Evolutionary conservation across 1,140 invertebrate genomes (phyloP).

Genomic region (Acyrthosiphon pisum): DNA sequence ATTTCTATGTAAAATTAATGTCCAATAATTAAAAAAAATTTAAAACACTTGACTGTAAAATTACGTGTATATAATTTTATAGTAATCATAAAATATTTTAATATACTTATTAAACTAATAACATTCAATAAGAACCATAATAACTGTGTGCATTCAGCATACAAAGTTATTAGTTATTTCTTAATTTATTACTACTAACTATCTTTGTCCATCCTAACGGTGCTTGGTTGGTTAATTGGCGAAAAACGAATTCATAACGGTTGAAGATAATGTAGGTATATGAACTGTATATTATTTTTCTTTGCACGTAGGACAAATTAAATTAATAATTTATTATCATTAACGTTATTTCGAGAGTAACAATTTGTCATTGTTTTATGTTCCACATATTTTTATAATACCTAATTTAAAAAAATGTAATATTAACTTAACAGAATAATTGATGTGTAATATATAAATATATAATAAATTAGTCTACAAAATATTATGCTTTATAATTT

Average conservation of each 20-base stretch:
- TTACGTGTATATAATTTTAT: neutral
- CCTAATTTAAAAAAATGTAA: neutral
- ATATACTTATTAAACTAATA: slow-evolving; percentile 6
- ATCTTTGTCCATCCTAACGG: slow-evolving; percentile 44
- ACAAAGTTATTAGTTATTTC: slow-evolving; percentile 28
- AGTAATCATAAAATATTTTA: neutral
- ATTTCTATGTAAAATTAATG: neutral
- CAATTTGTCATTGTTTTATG: neutral
- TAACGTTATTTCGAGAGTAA: neutral
- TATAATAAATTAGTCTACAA: neutral
- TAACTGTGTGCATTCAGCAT: neutral
- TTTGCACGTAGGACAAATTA: neutral
- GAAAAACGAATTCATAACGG: slow-evolving; percentile 52
- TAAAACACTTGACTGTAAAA: neutral
- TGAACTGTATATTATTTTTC: neutral
- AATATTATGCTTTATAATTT: neutral
- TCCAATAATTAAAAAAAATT: neutral
- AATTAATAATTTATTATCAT: slow-evolving; percentile 9
- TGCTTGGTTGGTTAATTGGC: neutral
- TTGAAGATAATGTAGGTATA: neutral
- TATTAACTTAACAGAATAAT: neutral
- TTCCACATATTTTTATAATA: neutral
- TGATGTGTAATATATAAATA: neutral
- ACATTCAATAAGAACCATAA: neutral
- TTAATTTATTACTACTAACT: neutral